Evolutionary conservation across 2,113 vertebrate species (phyloP).

Genomic region (Salvelinus namaycush): DNA sequence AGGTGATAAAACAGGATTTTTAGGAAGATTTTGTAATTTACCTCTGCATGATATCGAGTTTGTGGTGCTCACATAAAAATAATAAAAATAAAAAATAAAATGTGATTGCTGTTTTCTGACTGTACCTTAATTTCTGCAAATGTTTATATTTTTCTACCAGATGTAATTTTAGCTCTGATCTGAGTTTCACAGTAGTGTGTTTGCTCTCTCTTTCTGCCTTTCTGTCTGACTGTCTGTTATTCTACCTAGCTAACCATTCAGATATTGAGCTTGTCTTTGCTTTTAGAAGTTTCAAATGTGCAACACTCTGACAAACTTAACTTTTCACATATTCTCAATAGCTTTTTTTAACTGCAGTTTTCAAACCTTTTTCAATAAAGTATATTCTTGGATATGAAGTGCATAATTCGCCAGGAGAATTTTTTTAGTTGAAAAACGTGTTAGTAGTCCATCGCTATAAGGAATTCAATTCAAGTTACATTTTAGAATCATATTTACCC

Average conservation of each 20-base stretch:
- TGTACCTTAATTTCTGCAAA: not conserved
- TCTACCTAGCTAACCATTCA: not conserved
- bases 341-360: constrained; percentile 20
- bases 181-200: constrained; percentile 4
- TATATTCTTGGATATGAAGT: constrained; percentile 39
- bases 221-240: not conserved
- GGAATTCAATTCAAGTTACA: not conserved
- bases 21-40: constrained; percentile 48
- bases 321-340: constrained; percentile 21
- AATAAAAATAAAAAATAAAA: not conserved
- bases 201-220: not conserved
- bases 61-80: constrained; percentile 42
- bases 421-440: too few species aligned
- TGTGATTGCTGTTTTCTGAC: constrained; percentile 14
- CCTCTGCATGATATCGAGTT: constrained; percentile 58
- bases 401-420: too few species aligned
- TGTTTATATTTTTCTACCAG: not conserved
- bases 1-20: constrained; percentile 19
- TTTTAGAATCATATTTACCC: not conserved
- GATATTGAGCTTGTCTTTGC: constrained; percentile 7
- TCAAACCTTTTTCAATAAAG: constrained; percentile 55
- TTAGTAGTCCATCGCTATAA: too few species aligned
- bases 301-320: constrained; percentile 21
- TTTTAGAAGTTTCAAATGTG: constrained; percentile 24
- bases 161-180: not conserved